phyloP scores from a whole-genome alignment of 2,888 invertebrate genomes.

The Eledona agricola region DNA sequence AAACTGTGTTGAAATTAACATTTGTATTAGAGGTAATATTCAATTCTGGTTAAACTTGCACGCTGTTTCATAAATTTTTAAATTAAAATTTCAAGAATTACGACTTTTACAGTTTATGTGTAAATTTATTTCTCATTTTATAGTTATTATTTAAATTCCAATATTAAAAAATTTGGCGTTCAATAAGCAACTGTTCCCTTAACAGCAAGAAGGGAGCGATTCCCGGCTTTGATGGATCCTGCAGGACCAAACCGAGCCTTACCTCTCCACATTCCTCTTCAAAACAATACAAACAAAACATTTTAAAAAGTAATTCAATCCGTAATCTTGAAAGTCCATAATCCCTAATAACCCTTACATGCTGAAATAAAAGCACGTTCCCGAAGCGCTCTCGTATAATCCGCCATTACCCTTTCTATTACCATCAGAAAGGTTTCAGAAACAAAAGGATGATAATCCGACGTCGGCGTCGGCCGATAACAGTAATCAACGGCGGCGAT shows the following conservation, averaged over 20 bases:
- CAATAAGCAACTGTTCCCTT: too few species aligned
- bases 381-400: constrained; percentile 43
- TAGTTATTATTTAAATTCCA: too few species aligned
- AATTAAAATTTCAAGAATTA: too few species aligned
- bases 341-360: constrained; percentile 50
- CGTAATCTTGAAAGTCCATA: constrained; percentile 49
- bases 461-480: constrained; percentile 46
- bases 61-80: too few species aligned
- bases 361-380: constrained; percentile 48
- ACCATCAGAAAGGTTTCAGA: constrained; percentile 54
- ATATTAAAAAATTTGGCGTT: too few species aligned
- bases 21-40: too few species aligned
- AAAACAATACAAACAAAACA: constrained; percentile 41
- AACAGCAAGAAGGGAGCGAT: constrained; percentile 49
- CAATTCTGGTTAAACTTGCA: too few species aligned
- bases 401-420: constrained; percentile 56
- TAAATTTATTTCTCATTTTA: too few species aligned
- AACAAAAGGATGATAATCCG: constrained; percentile 57
- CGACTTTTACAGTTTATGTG: too few species aligned
- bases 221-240: constrained; percentile 54
- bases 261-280: background rate
- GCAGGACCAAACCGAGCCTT: constrained; percentile 40
- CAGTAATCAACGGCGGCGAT: constrained; percentile 48
- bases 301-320: constrained; percentile 50
- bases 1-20: too few species aligned